A percentile compares a stretch with the other conserved stretches of the same genome.
Evolutionary conservation across 2,888 invertebrate species (phyloP).

Genomic region (Schizotus pectinicornis): DNA sequence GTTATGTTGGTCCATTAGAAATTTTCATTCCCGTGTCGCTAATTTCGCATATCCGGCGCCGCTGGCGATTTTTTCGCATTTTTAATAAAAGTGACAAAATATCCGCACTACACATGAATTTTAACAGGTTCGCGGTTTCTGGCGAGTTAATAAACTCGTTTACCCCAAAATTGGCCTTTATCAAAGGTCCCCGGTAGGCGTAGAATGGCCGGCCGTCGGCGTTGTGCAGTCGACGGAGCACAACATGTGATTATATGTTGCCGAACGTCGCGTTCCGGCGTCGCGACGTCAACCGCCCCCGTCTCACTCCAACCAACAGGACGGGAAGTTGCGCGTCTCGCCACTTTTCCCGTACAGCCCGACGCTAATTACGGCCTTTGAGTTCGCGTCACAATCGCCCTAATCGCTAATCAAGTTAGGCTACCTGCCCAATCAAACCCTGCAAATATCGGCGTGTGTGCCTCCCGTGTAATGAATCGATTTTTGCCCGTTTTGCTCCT

Average conservation of each 20-base stretch:
- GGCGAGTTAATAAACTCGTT: slow-evolving; percentile 45
- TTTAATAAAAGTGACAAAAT: slow-evolving; percentile 24
- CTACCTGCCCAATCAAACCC: slow-evolving; percentile 57
- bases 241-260: slow-evolving; percentile 54
- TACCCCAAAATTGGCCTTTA: slow-evolving; percentile 38
- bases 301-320: slow-evolving; percentile 10
- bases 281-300: slow-evolving; percentile 29
- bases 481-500: slow-evolving; percentile 54
- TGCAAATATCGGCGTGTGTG: slow-evolving; percentile 51
- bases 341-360: slow-evolving; percentile 44
- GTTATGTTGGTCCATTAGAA: too few relatives aligned
- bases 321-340: slow-evolving; percentile 14
- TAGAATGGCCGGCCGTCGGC: slow-evolving; percentile 43
- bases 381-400: slow-evolving; percentile 59
- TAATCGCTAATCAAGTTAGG: slow-evolving; percentile 61
- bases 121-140: slow-evolving; percentile 44
- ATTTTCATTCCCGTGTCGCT: too few relatives aligned
- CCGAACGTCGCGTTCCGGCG: slow-evolving; percentile 17
- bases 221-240: slow-evolving; percentile 51
- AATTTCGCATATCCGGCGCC: too few relatives aligned
- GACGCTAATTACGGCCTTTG: slow-evolving; percentile 59
- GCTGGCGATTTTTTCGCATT: not conserved
- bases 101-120: slow-evolving; percentile 46
- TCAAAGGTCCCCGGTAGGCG: slow-evolving; percentile 32
- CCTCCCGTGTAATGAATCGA: slow-evolving; percentile 56